Conservation (phyloP, 1,140 invertebrate genomes). For the Medauroidea extradentata region DNA sequence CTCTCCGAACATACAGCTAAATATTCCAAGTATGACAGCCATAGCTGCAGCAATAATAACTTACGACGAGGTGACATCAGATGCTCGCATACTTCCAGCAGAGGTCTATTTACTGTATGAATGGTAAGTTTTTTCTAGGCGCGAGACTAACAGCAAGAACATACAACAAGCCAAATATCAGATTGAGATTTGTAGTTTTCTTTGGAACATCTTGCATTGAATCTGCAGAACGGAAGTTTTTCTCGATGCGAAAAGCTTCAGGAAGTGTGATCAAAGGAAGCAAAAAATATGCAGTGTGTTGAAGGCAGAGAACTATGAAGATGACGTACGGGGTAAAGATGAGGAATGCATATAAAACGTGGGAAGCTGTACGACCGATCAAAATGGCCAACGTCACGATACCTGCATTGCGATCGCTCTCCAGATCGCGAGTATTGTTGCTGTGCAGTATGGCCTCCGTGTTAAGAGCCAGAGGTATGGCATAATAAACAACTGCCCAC, state of each 20-base stretch:
- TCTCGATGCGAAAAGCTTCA: slow-evolving; percentile 84
- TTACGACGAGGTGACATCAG: too few relatives aligned
- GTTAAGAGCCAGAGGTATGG: slow-evolving; percentile 87
- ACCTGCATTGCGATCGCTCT: slow-evolving; percentile 76
- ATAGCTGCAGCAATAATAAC: too few relatives aligned
- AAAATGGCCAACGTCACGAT: slow-evolving; percentile 91
- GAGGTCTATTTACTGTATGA: slow-evolving; percentile 7
- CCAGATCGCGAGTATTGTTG: slow-evolving; percentile 89
- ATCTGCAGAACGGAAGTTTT: slow-evolving; percentile 73
- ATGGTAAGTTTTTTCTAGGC: slow-evolving; percentile 16
- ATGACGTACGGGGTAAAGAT: slow-evolving; percentile 89
- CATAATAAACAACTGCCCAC: slow-evolving; percentile 86
- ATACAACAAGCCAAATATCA: slow-evolving; percentile 86
- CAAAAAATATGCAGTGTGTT: slow-evolving; percentile 82
- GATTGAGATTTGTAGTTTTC: slow-evolving; percentile 84
- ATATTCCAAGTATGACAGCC: too few relatives aligned
- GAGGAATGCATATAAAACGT: slow-evolving; percentile 85
- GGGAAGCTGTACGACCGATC: slow-evolving; percentile 86
- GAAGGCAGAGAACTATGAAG: slow-evolving; percentile 76
- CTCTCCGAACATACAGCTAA: too few relatives aligned
- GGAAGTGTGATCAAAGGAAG: slow-evolving; percentile 83
- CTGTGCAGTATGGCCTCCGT: slow-evolving; percentile 93
- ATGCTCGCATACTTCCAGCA: background rate
- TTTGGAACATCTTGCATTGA: slow-evolving; percentile 77
- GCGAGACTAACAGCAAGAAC: slow-evolving; percentile 63